Evolutionary conservation across 2,888 invertebrate genomes (phyloP), one percentile per base, ranked within the genome.

Genomic region (Eumacrocentrus americanus): DNA sequence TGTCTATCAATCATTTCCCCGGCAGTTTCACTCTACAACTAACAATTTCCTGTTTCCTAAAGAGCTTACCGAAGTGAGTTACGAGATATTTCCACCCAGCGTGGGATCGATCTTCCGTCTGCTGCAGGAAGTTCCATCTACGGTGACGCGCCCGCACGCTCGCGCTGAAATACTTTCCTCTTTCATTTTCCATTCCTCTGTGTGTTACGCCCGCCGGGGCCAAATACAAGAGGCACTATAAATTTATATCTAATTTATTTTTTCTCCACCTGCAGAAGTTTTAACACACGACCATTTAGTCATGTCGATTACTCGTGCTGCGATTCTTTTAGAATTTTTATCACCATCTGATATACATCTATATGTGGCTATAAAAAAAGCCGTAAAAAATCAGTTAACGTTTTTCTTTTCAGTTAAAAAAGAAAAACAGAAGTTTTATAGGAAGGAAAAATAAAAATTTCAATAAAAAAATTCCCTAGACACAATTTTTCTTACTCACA

Each of bases 41-140:
- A 76, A 77, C 75, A 77, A 78, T 77, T 78, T 79, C 76, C 78
- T 73, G 72, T 70, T 78, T 79, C 77, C 78, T 76, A 75, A 76
- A 77, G 75, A 76, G 74, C 74, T 76, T 75, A 75, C 72, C 69
- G 67, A 73, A 74, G 69, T 72, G 76, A 79, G 73, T 78, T 78
- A 76, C 73, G 74, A 72, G 74, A 74, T 76, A 74, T 75, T 77
- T 75, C 73, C 75, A 73, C 67, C 65, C 65, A 59, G 54, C 35
- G 46, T 23, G 22, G 37, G 67, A 76, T 78, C 76, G 74, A 76
- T 78, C 74, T 73, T 69, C 67, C 70, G 67, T 69, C 71, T 65
- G 61, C 55, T 52, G 64, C 70, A 67, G 70, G 69, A 72, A 70
- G 68, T 72, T 72, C 65, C 69, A 68, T 72, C 69, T 65, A 63